A percentile compares a stretch with the other conserved stretches of the same genome.
phyloP scores from a whole-genome alignment of 2,113 vertebrate genomes.

The Zosterops hypoxanthus region DNA sequence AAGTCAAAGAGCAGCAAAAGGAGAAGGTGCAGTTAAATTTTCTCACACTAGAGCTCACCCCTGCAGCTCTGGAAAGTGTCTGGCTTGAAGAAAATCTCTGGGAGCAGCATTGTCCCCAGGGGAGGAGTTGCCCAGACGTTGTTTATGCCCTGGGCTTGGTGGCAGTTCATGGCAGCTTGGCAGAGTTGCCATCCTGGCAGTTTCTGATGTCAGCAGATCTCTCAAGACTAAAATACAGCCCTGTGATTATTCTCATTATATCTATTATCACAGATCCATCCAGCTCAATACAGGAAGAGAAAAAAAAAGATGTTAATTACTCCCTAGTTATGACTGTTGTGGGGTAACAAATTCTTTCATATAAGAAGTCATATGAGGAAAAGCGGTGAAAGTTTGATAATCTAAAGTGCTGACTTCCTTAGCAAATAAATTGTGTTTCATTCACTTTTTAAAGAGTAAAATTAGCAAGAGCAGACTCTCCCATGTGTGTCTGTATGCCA shows the following conservation, averaged over 20 bases:
- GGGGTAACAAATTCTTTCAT: not conserved
- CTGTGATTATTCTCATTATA: slow-evolving; percentile 1
- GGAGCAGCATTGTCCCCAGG: not conserved
- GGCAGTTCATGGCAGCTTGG: not conserved
- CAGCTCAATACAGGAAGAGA: not conserved
- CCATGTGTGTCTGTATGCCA: not conserved
- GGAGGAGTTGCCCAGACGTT: not conserved
- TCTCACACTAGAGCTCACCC: not conserved
- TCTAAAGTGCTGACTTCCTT: not conserved
- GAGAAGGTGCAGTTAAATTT: not conserved
- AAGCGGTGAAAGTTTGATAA: not conserved
- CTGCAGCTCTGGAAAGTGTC: not conserved
- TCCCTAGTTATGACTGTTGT: not conserved
- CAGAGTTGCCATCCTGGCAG: not conserved
- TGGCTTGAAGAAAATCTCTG: not conserved
- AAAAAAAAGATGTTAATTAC: not conserved
- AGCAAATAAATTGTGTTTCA: not conserved
- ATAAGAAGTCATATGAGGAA: not conserved
- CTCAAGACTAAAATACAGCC: not conserved
- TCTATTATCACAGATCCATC: not conserved
- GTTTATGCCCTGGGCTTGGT: not conserved
- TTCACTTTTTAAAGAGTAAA: slow-evolving; percentile 5
- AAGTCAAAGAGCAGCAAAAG: not conserved
- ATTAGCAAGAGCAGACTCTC: not conserved
- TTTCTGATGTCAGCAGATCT: not conserved